Percentiles rank a stretch among this genome's conserved stretches.
Evolutionary conservation across 2,888 invertebrate genomes (phyloP).

Genomic region (Heliconius erato): DNA sequence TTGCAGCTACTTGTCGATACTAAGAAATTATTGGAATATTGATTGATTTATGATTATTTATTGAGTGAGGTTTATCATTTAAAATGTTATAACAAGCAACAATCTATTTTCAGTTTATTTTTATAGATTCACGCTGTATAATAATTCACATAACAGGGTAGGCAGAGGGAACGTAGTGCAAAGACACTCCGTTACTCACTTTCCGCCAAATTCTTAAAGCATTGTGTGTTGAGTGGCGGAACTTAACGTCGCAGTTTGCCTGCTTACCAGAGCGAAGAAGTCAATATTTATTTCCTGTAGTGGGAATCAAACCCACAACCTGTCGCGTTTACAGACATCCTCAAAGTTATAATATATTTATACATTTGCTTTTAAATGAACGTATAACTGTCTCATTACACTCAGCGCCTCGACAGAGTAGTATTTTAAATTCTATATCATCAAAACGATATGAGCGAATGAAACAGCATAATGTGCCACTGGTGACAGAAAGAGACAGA

Average conservation of each 20-base stretch:
- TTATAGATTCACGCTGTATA: too few species aligned
- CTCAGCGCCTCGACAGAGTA: constrained; percentile 32
- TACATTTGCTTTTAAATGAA: constrained; percentile 18
- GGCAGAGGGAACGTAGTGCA: too few species aligned
- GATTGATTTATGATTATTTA: constrained; percentile 17
- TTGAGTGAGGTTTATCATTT: not conserved
- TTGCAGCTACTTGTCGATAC: not conserved
- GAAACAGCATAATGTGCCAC: constrained; percentile 46
- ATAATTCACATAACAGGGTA: too few species aligned
- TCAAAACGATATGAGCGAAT: constrained; percentile 34
- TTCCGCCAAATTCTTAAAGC: too few species aligned
- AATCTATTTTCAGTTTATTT: not conserved
- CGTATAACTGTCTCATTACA: constrained; percentile 40
- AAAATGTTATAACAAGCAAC: not conserved
- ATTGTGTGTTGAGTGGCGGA: too few species aligned
- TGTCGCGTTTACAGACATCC: too few species aligned
- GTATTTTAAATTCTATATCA: constrained; percentile 33
- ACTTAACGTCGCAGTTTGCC: too few species aligned
- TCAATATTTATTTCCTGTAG: too few species aligned
- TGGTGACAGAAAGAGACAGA: constrained; percentile 56
- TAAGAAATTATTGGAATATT: not conserved
- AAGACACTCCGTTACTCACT: too few species aligned
- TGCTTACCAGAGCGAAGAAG: too few species aligned
- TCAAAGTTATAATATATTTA: constrained; percentile 6
- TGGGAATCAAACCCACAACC: too few species aligned